Evolutionary conservation across 2,113 vertebrate genomes (phyloP).

Genomic region (Nestor notabilis): DNA sequence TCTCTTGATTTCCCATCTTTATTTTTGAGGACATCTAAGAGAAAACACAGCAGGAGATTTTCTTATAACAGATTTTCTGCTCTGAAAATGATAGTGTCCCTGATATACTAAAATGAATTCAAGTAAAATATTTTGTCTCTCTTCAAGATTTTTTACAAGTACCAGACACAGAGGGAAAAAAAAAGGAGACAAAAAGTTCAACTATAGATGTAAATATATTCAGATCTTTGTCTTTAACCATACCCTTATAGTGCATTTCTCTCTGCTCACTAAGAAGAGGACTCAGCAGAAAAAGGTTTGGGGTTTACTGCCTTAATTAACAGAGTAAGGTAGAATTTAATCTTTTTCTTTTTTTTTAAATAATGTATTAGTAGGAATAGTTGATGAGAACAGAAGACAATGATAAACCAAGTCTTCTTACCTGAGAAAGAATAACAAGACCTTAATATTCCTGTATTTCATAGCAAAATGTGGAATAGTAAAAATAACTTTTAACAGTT

Average conservation of each 20-base stretch:
- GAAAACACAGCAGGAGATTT: slow-evolving; percentile 26
- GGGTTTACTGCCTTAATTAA: not conserved
- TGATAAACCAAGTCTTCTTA: not conserved
- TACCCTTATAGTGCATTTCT: not conserved
- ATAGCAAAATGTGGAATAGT: not conserved
- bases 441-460: not conserved
- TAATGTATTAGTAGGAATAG: not conserved
- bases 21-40: slow-evolving; percentile 18
- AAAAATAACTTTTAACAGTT: not conserved
- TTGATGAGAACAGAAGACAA: not conserved
- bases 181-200: not conserved
- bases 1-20: not conserved
- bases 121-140: slow-evolving; percentile 2
- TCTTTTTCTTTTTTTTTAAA: not conserved
- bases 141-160: not conserved
- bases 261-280: not conserved
- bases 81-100: not conserved
- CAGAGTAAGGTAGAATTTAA: not conserved
- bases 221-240: not conserved
- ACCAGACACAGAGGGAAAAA: not conserved
- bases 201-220: not conserved
- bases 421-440: not conserved
- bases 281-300: not conserved
- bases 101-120: not conserved
- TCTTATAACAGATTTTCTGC: slow-evolving; percentile 1